These are phyloP conservation scores for Triplophysa tibetana DNA, from an alignment of 2,113 vertebrate species.

Conservation along the genomic window DNA sequence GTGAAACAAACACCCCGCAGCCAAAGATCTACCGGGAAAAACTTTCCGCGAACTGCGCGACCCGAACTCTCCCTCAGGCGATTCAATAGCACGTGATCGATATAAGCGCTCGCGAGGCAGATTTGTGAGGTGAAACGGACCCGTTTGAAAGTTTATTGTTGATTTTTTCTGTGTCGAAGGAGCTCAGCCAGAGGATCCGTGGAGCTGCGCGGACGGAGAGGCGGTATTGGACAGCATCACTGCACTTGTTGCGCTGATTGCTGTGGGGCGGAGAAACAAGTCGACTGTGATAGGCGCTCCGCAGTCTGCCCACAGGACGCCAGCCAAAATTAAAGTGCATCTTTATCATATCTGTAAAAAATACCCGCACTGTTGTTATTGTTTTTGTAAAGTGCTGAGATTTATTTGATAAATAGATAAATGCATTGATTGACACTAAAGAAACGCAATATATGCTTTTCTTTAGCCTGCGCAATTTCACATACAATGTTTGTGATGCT, in stretches of 20 bases:
- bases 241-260: constrained; percentile 77
- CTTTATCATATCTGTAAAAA: background rate
- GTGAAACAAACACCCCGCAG: background rate
- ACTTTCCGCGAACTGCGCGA: constrained; percentile 3
- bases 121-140: background rate
- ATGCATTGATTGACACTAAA: no score
- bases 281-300: constrained; percentile 1
- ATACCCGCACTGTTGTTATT: no score
- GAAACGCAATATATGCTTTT: no score
- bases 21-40: background rate
- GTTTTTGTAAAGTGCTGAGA: no score
- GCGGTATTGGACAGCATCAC: constrained; percentile 58
- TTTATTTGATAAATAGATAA: no score
- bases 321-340: background rate
- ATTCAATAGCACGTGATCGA: background rate
- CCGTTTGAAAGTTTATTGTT: background rate
- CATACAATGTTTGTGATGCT: no score
- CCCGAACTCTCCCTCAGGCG: background rate
- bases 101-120: background rate
- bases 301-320: constrained; percentile 17
- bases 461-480: no score
- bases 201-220: constrained; percentile 21
- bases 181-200: constrained; percentile 5
- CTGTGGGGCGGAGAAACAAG: constrained; percentile 52
- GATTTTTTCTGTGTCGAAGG: background rate